Evolutionary conservation across 2,888 invertebrate genomes (phyloP).

Genomic region (Parnassius apollo): DNA sequence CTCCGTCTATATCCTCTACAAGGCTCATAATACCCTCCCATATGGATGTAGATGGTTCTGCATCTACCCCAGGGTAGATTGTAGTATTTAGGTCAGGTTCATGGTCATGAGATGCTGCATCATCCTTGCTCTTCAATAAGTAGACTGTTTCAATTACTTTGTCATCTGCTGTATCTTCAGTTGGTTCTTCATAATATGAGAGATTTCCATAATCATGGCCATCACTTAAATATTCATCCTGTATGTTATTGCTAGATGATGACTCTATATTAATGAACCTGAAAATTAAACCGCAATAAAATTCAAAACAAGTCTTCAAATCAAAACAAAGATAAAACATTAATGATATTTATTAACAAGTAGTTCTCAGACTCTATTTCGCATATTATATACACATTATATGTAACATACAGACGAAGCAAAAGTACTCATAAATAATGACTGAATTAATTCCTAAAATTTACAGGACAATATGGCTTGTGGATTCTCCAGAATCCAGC

Average conservation of each 20-base stretch:
- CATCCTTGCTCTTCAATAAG: constrained; percentile 50
- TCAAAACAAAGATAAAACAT: too few species aligned
- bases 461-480: too few species aligned
- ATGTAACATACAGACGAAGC: too few species aligned
- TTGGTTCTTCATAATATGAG: constrained; percentile 54
- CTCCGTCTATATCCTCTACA: constrained; percentile 64
- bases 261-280: constrained; percentile 86
- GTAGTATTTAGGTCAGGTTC: constrained; percentile 67
- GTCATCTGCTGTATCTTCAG: constrained; percentile 42
- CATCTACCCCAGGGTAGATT: constrained; percentile 56
- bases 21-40: constrained; percentile 73
- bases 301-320: too few species aligned
- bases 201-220: constrained; percentile 74
- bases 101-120: constrained; percentile 48
- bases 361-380: too few species aligned
- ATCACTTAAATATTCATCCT: constrained; percentile 72
- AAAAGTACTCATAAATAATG: too few species aligned
- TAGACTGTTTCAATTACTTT: constrained; percentile 57
- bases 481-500: too few species aligned
- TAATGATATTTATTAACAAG: too few species aligned
- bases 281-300: constrained; percentile 33
- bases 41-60: constrained; percentile 58
- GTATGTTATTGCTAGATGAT: constrained; percentile 83
- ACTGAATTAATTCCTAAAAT: too few species aligned
- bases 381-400: too few species aligned